phyloP scores from a whole-genome alignment of 2,888 invertebrate genomes.

The Apamea epomidion region DNA sequence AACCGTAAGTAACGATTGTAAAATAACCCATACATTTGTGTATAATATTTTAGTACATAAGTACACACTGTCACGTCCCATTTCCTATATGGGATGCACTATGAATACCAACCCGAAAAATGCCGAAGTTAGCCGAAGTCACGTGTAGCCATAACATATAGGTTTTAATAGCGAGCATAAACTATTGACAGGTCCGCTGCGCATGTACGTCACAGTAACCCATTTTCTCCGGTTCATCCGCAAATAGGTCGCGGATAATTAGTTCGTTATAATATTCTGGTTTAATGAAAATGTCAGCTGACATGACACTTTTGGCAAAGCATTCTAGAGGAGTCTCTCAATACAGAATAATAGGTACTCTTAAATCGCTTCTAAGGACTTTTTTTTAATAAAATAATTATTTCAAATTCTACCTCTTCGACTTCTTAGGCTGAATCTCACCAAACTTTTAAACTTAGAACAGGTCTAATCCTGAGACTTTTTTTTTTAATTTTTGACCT shows the following conservation, averaged over 20 bases:
- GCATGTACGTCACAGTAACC: constrained; percentile 48
- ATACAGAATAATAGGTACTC: no score
- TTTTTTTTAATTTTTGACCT: no score
- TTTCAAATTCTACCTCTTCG: neutral
- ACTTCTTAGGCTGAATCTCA: neutral
- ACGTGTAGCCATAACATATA: constrained; percentile 34
- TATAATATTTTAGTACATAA: constrained; percentile 10
- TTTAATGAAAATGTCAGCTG: constrained; percentile 20
- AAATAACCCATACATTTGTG: constrained; percentile 36
- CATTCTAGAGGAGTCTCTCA: neutral
- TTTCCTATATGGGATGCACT: constrained; percentile 37
- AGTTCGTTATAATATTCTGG: constrained; percentile 8
- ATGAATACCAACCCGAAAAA: constrained; percentile 37
- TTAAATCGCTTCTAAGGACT: neutral
- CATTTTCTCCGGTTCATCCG: constrained; percentile 35
- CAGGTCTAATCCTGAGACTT: no score
- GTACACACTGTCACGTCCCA: constrained; percentile 47
- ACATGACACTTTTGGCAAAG: constrained; percentile 8
- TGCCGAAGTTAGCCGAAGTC: constrained; percentile 25
- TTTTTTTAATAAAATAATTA: neutral
- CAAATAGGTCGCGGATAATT: constrained; percentile 48
- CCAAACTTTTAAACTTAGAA: no score
- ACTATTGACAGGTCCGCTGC: constrained; percentile 37
- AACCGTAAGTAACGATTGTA: constrained; percentile 47
- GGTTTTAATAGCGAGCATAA: constrained; percentile 29